A percentile compares a stretch with the other conserved stretches of the same genome.
Evolutionary conservation across 2,888 invertebrate species (phyloP).

Genomic region (Priocnemis perturbator): DNA sequence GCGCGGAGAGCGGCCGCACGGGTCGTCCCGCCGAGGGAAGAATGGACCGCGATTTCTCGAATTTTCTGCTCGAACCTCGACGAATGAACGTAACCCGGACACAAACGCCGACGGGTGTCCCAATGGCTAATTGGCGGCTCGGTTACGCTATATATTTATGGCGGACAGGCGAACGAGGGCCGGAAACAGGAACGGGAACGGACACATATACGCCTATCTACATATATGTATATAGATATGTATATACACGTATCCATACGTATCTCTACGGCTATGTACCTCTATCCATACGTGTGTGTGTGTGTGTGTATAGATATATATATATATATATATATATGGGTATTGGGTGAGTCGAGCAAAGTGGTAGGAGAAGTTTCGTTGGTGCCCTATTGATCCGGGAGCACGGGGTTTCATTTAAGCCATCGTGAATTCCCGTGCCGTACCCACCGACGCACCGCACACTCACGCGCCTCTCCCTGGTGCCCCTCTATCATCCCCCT

Average conservation of each 20-base stretch:
- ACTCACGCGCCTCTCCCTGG: slow-evolving; percentile 9
- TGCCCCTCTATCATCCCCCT: slow-evolving; percentile 6
- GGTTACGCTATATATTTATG: slow-evolving; percentile 55
- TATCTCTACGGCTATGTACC: not conserved
- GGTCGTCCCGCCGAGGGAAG: too few relatives aligned
- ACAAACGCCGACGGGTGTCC: slow-evolving; percentile 47
- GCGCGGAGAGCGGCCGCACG: too few relatives aligned
- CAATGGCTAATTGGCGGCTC: slow-evolving; percentile 58
- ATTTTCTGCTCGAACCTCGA: not conserved
- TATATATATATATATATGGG: slow-evolving; percentile 5
- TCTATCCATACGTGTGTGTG: not conserved
- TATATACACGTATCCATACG: not conserved
- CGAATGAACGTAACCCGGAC: slow-evolving; percentile 32
- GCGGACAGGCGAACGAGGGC: slow-evolving; percentile 46
- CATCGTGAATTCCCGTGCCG: slow-evolving; percentile 57
- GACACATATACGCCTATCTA: slow-evolving; percentile 31
- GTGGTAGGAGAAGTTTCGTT: slow-evolving; percentile 57
- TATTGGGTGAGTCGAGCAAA: slow-evolving; percentile 25
- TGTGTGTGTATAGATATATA: too few relatives aligned
- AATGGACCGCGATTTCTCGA: too few relatives aligned
- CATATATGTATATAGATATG: not conserved
- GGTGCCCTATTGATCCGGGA: slow-evolving; percentile 60
- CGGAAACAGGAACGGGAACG: slow-evolving; percentile 49
- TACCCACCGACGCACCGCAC: slow-evolving; percentile 35
- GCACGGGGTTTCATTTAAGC: slow-evolving; percentile 64